Evolutionary conservation across 2,113 vertebrate genomes (phyloP), one percentile per base, ranked within the genome.

Genomic region (Carassius carassius): DNA sequence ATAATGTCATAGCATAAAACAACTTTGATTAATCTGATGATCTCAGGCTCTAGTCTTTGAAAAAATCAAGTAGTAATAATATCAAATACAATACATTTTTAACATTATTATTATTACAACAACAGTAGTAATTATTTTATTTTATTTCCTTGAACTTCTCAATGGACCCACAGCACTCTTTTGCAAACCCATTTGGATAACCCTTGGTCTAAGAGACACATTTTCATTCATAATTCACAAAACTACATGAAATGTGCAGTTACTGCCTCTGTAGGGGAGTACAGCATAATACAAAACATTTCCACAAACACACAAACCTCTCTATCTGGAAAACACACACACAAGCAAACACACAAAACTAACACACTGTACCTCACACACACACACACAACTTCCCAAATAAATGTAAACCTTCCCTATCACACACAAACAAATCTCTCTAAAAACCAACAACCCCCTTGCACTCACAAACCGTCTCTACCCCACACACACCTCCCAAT

Each of bases 401-500:
- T 14, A 49, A 23, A 75, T 29, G 29, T 25, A 75, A 60, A 29
- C 3, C 0, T 0, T 75, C n/a, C n/a, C 44, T 51, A 54, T 76
- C 47, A 56, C 2, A 16, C 49, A 10, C 9, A 54, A 76, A 76
- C 9, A 32, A 23, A 21, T 77, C 16, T 82, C n/a, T 60, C 4
- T 54, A 49, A 76, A 51, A 76, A 17, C 25, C 23, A 21, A 11
- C 21, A 72, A 70, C 4, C 19, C 35, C 11, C 5, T 8, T 12
- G 16, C 78, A 54, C 70, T 21, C 17, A 78, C 6, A 41, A 41
- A 21, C 17, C 19, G 1, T 17, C 7, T 58, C 14, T 21, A 70
- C 5, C 63, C 23, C 41, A 82, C 67, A 60, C 75, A 60, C 65
- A 56, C 60, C 81, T 85, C 81, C 77, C 70, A 77, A 35, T 47